Evolutionary conservation across 2,888 invertebrate genomes (phyloP).

Genomic region (Prionchulus punctatus): DNA sequence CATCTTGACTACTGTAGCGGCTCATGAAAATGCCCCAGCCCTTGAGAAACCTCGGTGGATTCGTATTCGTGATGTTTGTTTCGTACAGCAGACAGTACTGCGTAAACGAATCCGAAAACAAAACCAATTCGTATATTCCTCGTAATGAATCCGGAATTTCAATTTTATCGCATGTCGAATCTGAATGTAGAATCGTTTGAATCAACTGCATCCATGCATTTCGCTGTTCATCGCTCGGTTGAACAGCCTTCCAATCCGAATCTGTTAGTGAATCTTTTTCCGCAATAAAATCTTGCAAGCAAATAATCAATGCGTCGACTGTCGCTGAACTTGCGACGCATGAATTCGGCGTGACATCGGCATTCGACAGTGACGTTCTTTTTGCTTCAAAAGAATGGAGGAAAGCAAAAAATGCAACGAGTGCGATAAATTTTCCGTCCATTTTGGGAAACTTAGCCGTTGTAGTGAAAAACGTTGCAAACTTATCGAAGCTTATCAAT

Average conservation of each 20-base stretch:
- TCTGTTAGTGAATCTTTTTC: not conserved
- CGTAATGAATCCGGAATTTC: not conserved
- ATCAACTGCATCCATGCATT: not conserved
- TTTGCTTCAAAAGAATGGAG: too few relatives aligned
- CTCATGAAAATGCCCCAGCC: not conserved
- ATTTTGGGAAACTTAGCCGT: too few relatives aligned
- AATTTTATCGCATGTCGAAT: not conserved
- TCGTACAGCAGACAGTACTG: conserved; percentile 1
- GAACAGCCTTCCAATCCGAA: not conserved
- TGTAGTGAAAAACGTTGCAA: too few relatives aligned
- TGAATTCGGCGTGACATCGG: too few relatives aligned
- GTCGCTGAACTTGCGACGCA: too few relatives aligned
- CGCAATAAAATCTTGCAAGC: not conserved
- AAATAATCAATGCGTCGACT: not conserved
- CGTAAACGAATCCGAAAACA: too few relatives aligned
- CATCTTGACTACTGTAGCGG: not conserved
- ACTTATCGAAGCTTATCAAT: too few relatives aligned
- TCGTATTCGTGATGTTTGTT: not conserved
- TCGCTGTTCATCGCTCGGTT: not conserved
- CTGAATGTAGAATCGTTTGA: not conserved
- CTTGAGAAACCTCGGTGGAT: not conserved
- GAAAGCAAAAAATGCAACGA: too few relatives aligned
- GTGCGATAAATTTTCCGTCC: too few relatives aligned
- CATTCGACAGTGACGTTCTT: too few relatives aligned
- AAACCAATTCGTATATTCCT: not conserved